Evolutionary conservation across 2,888 invertebrate genomes (phyloP).

Genomic region (Yponomeuta plumbellus): DNA sequence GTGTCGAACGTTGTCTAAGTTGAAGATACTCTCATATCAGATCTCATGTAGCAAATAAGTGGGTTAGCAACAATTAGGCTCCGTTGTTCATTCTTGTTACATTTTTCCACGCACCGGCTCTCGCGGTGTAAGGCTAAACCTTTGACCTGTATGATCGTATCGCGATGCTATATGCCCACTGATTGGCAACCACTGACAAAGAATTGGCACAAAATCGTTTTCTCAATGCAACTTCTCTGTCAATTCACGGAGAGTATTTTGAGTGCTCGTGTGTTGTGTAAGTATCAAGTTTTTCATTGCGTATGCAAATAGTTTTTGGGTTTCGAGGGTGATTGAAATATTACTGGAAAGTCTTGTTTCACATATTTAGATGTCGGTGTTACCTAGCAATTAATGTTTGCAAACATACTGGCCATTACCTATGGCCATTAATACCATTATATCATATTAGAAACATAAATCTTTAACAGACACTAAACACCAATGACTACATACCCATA

Average conservation of each 20-base stretch:
- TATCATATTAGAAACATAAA: neutral
- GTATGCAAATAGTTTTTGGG: neutral
- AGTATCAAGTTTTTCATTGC: neutral
- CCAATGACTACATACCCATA: neutral
- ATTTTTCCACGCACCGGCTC: neutral
- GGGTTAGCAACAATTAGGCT: slow-evolving; percentile 10
- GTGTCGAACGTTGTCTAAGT: neutral
- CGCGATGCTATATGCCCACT: neutral
- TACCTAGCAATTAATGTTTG: neutral
- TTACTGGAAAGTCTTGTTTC: neutral
- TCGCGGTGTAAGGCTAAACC: slow-evolving; percentile 14
- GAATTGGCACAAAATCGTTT: slow-evolving; percentile 13
- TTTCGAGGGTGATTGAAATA: neutral
- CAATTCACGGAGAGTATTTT: neutral
- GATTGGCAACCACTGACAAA: slow-evolving; percentile 13
- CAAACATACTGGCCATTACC: neutral
- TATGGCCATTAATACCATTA: neutral
- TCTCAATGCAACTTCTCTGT: neutral
- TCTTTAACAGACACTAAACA: neutral
- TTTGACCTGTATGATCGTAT: slow-evolving; percentile 10
- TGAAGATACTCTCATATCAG: neutral
- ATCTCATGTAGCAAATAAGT: slow-evolving; percentile 14
- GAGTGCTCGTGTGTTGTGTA: neutral
- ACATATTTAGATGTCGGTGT: neutral
- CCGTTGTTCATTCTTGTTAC: slow-evolving; percentile 4